Base-by-base conservation (phyloP, 1,140 invertebrate genomes). In the Hylaeus volcanicus region DNA sequence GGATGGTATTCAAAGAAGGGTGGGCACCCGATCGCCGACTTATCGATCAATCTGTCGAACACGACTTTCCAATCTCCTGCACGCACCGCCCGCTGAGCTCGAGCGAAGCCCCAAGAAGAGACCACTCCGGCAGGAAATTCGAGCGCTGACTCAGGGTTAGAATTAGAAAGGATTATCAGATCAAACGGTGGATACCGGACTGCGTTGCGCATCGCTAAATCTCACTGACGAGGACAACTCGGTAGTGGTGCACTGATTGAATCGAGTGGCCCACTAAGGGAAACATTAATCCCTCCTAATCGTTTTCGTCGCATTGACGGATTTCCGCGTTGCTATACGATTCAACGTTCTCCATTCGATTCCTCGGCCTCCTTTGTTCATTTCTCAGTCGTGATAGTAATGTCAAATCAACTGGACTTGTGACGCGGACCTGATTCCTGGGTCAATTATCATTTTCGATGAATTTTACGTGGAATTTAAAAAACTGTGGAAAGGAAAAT, bases 121-220 rank as follows among this genome's bases (percentile, higher is more conserved):
- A 15, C 61, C 71, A 2, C 15, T 15, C 26, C 26, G 70, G 5
- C 77, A 14, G 71, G 37, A 60, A 80, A 43, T 66, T 41, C 55
- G 37, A 65, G 3, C 26, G 61, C 60, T 43, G 48, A 63, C 56
- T 64, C 61, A 39, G 37, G 55, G 55, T 66, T 61, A 80, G 72
- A 66, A 66, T 80, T 80, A 58, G 78, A 80, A 75, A 68, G 71
- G 78, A 75, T 80, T 66, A 80, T 75, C 78, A 61, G 53, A 80
- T 80, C 61, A 80, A 80, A 80, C 78, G 72, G 41, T 37, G 55
- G 78, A 26, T 68, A 63, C 63, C 58, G 78, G 51, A 80, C 63
- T 68, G 58, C n/a, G 6, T 9, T 9, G 5, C 41, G 63, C 55
- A 45, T 61, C 53, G n/a, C 56, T 53, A n/a, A 61, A 74, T 60